Base-by-base conservation (phyloP, 2,113 vertebrate genomes). In the Clarias magur region DNA sequence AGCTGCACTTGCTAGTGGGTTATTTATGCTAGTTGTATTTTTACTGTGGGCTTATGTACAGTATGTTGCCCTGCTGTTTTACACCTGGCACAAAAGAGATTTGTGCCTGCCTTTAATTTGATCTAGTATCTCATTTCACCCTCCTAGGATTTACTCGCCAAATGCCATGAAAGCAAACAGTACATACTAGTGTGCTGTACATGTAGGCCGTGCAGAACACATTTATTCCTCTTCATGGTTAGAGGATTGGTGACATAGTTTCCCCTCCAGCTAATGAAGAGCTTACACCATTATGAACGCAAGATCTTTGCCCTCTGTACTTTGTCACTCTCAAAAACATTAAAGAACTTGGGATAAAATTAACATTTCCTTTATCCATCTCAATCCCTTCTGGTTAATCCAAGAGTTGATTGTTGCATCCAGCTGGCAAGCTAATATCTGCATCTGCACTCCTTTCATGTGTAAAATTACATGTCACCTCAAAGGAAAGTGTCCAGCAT, bases 381-480 rank as follows among this genome's bases (percentile, higher is more conserved):
- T 17, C 9, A 86, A 17, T 80, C 82, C 62, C 42, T 84, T 86
- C 82, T 86, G 80, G 42, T 30, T 81, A 73, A 62, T 88, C 70
- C 83, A 86, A 86, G 83, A 62, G 53, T 56, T 78, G 53, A 83
- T 59, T 83, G 81, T 84, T 78, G 53, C 72, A 81, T 82, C 34
- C 30, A 76, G 81, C 80, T 87, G 85, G 87, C 42, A 62, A 23
- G 78, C 72, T 70, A 82, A 91, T 88, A 87, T 85, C 85, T 87
- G 79, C 68, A 84, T 87, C 80, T 86, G 60, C 57, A 63, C 59
- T 27, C 83, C 87, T 89, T 90, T 90, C 88, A 91, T 88, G 85
- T 90, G 89, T 86, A 89, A 91, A 91, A 88, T 82, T 62, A 87
- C 83, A 86, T 83, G 85, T 63, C 85, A 88, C 89, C 86, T 89